These are phyloP conservation scores for Drosophila nr. perissopoda DNA, from an alignment of 2,888 invertebrate genomes.

Conservation along the genomic window DNA sequence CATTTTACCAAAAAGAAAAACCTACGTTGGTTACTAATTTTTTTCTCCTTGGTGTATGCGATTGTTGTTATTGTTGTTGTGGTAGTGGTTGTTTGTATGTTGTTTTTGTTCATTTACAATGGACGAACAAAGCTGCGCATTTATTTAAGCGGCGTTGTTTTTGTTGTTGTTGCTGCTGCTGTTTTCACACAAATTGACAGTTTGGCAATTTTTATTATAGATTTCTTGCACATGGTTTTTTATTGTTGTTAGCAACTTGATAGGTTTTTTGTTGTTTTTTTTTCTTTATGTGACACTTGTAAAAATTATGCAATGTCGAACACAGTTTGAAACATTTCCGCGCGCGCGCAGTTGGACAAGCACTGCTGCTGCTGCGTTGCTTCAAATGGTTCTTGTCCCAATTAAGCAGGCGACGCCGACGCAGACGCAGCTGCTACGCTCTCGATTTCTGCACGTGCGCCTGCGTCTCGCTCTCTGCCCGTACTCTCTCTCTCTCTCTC, in stretches of 20 bases:
- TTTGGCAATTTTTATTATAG: conserved; percentile 62
- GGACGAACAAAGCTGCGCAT: conserved; percentile 57
- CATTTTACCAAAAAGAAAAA: conserved; percentile 52
- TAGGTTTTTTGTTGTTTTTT: conserved; percentile 22
- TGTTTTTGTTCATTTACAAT: conserved; percentile 32
- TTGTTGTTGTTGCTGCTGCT: conserved; percentile 39
- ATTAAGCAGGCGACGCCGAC: conserved; percentile 33
- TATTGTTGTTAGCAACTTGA: conserved; percentile 44
- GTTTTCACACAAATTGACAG: conserved; percentile 63
- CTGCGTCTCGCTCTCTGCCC: conserved; percentile 38
- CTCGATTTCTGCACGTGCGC: conserved; percentile 68
- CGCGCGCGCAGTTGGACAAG: conserved; percentile 46
- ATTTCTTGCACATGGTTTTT: conserved; percentile 61
- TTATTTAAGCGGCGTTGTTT: conserved; percentile 43
- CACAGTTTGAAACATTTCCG: conserved; percentile 44
- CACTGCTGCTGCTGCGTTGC: conserved; percentile 29
- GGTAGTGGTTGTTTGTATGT: conserved; percentile 22
- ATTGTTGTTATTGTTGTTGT: conserved; percentile 24
- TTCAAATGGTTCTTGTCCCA: conserved; percentile 66
- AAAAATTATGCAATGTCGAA: conserved; percentile 55
- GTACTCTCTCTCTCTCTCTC: conserved; percentile 26
- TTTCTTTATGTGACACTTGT: conserved; percentile 20
- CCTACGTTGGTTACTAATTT: conserved; percentile 41
- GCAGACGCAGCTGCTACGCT: conserved; percentile 32
- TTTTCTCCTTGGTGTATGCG: conserved; percentile 24